Conservation (phyloP, 2,797 vertebrate genomes). For the Pseudopleuronectes americanus region DNA sequence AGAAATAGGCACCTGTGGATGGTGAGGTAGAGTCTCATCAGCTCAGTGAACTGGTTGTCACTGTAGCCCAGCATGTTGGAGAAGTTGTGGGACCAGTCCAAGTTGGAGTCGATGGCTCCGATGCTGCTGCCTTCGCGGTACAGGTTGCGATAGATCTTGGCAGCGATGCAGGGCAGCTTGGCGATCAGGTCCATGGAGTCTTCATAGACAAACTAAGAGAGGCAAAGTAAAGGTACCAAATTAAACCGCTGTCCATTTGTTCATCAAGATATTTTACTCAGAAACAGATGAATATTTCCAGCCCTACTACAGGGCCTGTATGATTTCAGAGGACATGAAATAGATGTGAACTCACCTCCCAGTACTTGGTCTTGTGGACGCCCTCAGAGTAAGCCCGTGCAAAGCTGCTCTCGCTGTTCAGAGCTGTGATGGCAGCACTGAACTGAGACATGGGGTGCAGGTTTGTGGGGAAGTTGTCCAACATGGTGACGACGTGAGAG, state of each 20-base stretch:
- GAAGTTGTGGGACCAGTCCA: constrained; percentile 99
- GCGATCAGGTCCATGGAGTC: constrained; percentile 98
- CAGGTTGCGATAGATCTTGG: constrained; percentile 98
- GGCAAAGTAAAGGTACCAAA: background rate
- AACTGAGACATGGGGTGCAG: constrained; percentile 98
- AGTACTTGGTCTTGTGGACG: constrained; percentile 93
- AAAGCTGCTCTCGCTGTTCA: constrained; percentile 97
- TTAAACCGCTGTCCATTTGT: background rate
- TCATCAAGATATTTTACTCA: too few relatives aligned
- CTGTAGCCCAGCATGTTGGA: constrained; percentile 98
- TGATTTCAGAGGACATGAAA: too few relatives aligned
- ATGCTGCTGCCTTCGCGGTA: constrained; percentile 97
- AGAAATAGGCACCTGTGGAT: constrained; percentile 90
- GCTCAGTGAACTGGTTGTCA: constrained; percentile 92
- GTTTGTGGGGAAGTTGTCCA: constrained; percentile 98
- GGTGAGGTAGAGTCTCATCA: constrained; percentile 98
- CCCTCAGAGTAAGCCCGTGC: constrained; percentile 94
- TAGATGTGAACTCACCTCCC: constrained; percentile 87
- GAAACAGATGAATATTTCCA: too few relatives aligned
- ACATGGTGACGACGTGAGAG: constrained; percentile 96
- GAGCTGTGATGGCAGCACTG: constrained; percentile 93
- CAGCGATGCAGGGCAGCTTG: constrained; percentile 96
- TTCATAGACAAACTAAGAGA: constrained; percentile 90
- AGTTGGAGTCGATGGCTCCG: constrained; percentile 94
- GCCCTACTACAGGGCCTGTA: too few relatives aligned